Conservation (phyloP, 2,113 vertebrate species). For the Semicossyphus pulcher region DNA sequence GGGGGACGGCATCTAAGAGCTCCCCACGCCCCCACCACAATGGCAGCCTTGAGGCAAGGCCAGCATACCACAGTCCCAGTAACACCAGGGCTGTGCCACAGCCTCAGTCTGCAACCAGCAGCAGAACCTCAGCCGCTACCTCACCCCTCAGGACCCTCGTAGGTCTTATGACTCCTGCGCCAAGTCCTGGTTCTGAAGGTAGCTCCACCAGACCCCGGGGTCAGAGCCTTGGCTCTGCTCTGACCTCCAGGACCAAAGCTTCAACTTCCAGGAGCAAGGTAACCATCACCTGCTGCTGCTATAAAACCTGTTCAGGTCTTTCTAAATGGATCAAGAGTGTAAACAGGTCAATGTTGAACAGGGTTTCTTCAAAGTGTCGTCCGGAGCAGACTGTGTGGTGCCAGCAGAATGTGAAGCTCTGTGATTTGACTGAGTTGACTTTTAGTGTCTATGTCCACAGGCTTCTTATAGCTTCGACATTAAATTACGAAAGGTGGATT, state of each 20-base stretch:
- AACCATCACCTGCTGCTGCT: not conserved
- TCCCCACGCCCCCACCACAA: constrained; percentile 15
- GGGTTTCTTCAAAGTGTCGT: too few species aligned
- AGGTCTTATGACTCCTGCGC: constrained; percentile 1
- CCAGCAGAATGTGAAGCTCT: too few species aligned
- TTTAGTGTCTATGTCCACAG: too few species aligned
- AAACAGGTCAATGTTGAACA: too few species aligned
- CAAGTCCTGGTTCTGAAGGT: constrained; percentile 6
- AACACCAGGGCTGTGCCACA: not conserved
- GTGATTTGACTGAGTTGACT: too few species aligned
- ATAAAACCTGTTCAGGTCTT: not conserved
- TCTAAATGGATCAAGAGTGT: too few species aligned
- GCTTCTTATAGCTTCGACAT: too few species aligned
- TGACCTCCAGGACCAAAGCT: constrained; percentile 31
- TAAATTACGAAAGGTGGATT: too few species aligned
- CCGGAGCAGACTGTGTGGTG: too few species aligned
- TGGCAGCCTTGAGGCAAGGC: not conserved
- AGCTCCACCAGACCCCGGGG: constrained; percentile 10
- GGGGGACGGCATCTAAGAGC: not conserved
- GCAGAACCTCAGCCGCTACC: constrained; percentile 8
- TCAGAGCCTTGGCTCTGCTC: constrained; percentile 34
- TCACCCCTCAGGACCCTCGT: constrained; percentile 29
- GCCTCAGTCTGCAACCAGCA: not conserved
- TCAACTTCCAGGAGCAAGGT: constrained; percentile 28
- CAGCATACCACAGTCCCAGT: not conserved